Evolutionary conservation across 2,113 vertebrate species (phyloP).

Genomic region (Cyrtonyx montezumae): DNA sequence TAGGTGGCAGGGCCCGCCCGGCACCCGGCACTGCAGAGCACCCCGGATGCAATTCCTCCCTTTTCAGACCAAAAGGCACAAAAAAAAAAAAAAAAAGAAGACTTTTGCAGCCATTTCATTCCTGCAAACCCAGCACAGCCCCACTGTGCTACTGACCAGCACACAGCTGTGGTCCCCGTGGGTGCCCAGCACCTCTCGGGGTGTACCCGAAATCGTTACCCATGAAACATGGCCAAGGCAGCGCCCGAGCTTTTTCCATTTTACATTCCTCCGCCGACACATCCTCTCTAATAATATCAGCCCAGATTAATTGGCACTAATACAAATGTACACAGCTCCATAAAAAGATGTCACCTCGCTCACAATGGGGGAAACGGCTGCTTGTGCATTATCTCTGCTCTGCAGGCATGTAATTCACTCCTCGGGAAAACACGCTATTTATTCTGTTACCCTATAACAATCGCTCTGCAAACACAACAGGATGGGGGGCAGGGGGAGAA

Average conservation of each 20-base stretch:
- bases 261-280: slow-evolving; percentile 36
- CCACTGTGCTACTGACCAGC: rapidly evolving
- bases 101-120: neutral
- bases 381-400: slow-evolving; percentile 73
- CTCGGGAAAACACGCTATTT: slow-evolving; percentile 71
- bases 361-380: slow-evolving; percentile 66
- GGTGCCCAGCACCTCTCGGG: neutral
- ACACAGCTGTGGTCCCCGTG: rapidly evolving
- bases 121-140: neutral
- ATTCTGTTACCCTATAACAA: slow-evolving; percentile 66
- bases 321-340: slow-evolving; percentile 76
- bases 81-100: neutral
- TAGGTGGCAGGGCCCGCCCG: slow-evolving; percentile 30
- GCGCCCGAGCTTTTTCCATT: neutral
- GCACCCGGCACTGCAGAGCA: neutral
- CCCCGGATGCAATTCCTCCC: rapidly evolving
- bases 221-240: neutral
- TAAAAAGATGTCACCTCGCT: slow-evolving; percentile 74
- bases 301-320: slow-evolving; percentile 78
- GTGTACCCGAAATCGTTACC: neutral
- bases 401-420: slow-evolving; percentile 77
- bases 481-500: rapidly evolving
- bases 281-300: slow-evolving; percentile 58
- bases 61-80: neutral
- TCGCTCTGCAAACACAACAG: slow-evolving; percentile 66